These are phyloP conservation scores for Brachyopa scutellaris DNA, from an alignment of 2,888 invertebrate genomes.

Conservation along the genomic window DNA sequence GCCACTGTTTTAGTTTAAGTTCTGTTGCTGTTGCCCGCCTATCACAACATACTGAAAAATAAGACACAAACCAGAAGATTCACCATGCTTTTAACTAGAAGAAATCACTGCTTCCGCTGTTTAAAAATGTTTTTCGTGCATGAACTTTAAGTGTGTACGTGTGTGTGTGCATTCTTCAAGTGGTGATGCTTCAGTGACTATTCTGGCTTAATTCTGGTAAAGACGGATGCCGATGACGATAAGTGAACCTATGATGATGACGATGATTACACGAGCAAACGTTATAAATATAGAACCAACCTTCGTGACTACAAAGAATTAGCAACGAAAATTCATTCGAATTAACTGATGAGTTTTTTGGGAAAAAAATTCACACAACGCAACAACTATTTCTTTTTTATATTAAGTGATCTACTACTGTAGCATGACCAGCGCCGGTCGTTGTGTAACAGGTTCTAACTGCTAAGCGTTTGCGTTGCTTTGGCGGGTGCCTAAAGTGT, in stretches of 20 bases:
- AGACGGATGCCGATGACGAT: constrained; percentile 45
- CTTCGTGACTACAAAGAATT: background rate
- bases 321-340: constrained; percentile 20
- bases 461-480: background rate
- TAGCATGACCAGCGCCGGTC: constrained; percentile 27
- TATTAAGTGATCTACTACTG: constrained; percentile 48
- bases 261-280: constrained; percentile 14
- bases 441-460: constrained; percentile 20
- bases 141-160: constrained; percentile 29
- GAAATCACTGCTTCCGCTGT: constrained; percentile 67
- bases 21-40: constrained; percentile 2
- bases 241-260: constrained; percentile 5
- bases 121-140: constrained; percentile 51
- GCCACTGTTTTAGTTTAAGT: background rate
- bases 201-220: constrained; percentile 56
- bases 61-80: constrained; percentile 30
- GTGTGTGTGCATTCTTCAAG: constrained; percentile 54
- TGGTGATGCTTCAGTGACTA: constrained; percentile 60
- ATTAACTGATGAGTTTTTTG: constrained; percentile 33
- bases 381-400: constrained; percentile 27
- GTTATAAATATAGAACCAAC: constrained; percentile 21
- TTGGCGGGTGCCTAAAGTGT: constrained; percentile 40
- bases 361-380: no score
- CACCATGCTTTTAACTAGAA: constrained; percentile 52
- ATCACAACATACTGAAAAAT: constrained; percentile 14